Conservation (phyloP, 2,113 vertebrate genomes). For the Syngnathoides biaculeatus region DNA sequence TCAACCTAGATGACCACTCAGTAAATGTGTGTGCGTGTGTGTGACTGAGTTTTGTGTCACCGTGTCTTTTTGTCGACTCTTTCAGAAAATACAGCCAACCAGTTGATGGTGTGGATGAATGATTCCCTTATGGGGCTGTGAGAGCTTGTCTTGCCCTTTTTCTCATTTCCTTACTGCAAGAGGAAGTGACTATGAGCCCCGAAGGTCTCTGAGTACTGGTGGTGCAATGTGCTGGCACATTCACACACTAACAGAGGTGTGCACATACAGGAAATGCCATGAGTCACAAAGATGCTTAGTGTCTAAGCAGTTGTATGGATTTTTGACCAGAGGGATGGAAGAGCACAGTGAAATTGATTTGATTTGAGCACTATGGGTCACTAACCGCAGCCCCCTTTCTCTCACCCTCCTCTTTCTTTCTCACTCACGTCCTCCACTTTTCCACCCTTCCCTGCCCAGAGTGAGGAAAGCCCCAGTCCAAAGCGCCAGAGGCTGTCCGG, state of each 20-base stretch:
- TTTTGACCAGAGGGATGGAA: constrained; percentile 18
- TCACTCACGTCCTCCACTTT: constrained; percentile 4
- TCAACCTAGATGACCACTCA: constrained; percentile 25
- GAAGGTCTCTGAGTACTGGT: constrained; percentile 35
- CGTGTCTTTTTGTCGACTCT: not conserved
- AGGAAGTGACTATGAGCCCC: constrained; percentile 62
- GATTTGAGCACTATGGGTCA: constrained; percentile 44
- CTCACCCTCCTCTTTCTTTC: constrained; percentile 8
- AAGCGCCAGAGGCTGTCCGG: constrained; percentile 92
- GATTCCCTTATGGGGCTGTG: constrained; percentile 47
- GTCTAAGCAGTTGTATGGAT: constrained; percentile 31
- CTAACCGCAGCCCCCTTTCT: constrained; percentile 36
- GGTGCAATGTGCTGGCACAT: constrained; percentile 34
- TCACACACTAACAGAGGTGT: constrained; percentile 7
- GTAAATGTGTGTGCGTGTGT: not conserved
- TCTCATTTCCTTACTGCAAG: constrained; percentile 44
- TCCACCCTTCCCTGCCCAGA: constrained; percentile 63
- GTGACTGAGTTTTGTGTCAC: not conserved
- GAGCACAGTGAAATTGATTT: constrained; percentile 41
- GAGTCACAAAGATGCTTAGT: constrained; percentile 41
- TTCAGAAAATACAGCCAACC: not conserved
- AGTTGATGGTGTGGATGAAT: constrained; percentile 37
- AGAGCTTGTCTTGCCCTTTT: constrained; percentile 48
- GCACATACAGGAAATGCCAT: constrained; percentile 47
- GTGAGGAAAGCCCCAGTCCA: constrained; percentile 93